Evolutionary conservation across 2,113 vertebrate genomes (phyloP).

Genomic region (Myodes glareolus): DNA sequence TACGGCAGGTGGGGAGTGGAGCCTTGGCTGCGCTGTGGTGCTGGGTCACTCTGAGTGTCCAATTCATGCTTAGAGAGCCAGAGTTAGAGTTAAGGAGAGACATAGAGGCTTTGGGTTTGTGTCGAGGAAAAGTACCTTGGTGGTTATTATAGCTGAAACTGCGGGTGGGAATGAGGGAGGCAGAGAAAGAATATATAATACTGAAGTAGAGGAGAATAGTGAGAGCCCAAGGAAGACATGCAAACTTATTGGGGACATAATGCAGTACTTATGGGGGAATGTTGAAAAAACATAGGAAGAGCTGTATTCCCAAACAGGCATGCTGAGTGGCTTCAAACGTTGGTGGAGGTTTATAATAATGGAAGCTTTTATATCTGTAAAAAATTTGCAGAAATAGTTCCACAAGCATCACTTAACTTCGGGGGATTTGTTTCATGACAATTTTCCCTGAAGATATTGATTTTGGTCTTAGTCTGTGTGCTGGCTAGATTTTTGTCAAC

Average conservation of each 20-base stretch:
- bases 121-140: neutral
- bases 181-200: neutral
- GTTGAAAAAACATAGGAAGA: neutral
- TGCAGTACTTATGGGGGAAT: neutral
- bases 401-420: neutral
- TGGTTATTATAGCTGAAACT: neutral
- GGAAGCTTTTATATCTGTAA: neutral
- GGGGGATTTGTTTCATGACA: neutral
- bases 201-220: neutral
- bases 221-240: neutral
- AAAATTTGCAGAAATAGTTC: neutral
- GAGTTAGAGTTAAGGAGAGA: neutral
- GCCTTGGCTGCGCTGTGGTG: neutral
- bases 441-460: neutral
- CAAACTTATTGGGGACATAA: neutral
- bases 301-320: neutral
- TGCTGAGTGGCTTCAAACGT: neutral
- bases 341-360: neutral
- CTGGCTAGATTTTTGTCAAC: neutral
- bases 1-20: neutral
- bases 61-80: neutral
- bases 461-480: neutral
- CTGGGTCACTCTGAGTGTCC: no score
- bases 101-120: neutral
- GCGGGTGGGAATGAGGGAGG: neutral